Conservation (phyloP, 37 sponge, comb jelly and placozoan species). For the Beroe ovata region DNA sequence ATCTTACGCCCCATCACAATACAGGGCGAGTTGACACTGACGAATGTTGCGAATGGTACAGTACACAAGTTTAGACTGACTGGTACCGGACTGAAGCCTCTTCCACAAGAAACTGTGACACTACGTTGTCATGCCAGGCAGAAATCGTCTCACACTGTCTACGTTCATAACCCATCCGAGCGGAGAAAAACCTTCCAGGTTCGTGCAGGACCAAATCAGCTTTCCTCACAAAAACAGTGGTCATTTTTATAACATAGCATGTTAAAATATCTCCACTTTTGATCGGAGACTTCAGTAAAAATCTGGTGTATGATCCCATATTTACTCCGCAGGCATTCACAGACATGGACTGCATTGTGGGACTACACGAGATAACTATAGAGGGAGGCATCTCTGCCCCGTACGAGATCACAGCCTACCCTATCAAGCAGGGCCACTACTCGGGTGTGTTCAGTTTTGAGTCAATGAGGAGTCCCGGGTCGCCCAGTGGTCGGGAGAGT, state of each 20-base stretch:
- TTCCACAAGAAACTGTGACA: constrained; percentile 75
- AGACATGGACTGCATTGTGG: constrained; percentile 60
- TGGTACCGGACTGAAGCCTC: constrained; percentile 76
- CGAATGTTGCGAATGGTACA: constrained; percentile 71
- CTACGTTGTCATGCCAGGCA: constrained; percentile 73
- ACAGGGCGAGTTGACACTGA: constrained; percentile 74
- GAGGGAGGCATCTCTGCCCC: constrained; percentile 60
- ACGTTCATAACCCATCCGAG: constrained; percentile 76
- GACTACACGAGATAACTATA: constrained; percentile 56
- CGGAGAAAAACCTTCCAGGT: constrained; percentile 68
- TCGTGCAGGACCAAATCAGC: no score
- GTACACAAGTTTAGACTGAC: constrained; percentile 74
- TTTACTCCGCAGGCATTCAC: constrained; percentile 41
- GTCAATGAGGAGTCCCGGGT: not conserved
- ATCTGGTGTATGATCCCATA: no score
- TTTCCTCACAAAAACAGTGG: no score
- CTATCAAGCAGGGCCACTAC: constrained; percentile 33
- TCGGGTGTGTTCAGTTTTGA: constrained; percentile 50
- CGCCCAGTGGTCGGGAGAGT: constrained; percentile 14
- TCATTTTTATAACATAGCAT: no score
- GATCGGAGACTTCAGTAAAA: no score
- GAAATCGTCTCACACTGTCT: constrained; percentile 74
- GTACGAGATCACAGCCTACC: constrained; percentile 62
- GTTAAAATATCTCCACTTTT: no score
- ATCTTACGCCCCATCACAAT: no score